Percentiles rank a stretch among this genome's conserved stretches.
phyloP scores from a whole-genome alignment of 2,888 invertebrate genomes.

The Morpho helenor region DNA sequence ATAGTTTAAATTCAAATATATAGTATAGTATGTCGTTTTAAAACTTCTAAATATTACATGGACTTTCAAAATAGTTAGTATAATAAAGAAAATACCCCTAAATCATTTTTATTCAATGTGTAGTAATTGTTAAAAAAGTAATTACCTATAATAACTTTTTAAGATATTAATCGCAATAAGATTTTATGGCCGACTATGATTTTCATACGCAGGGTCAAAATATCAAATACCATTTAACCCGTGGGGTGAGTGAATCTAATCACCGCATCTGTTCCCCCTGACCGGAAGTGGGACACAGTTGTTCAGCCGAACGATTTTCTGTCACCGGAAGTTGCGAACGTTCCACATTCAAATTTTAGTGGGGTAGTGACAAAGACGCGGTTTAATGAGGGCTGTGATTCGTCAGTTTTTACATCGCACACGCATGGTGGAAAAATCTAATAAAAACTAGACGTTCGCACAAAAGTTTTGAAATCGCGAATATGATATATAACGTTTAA shows the following conservation, averaged over 20 bases:
- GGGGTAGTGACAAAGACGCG: conserved; percentile 61
- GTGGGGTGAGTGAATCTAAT: conserved; percentile 67
- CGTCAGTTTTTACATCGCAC: conserved; percentile 22
- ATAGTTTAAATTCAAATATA: no score
- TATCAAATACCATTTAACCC: conserved; percentile 62
- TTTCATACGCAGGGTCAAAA: conserved; percentile 31
- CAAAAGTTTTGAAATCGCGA: no score
- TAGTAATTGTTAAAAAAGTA: background rate
- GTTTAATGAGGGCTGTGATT: conserved; percentile 47
- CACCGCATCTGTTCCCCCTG: conserved; percentile 74
- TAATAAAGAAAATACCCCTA: no score
- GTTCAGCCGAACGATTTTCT: conserved; percentile 74
- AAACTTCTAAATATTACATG: no score
- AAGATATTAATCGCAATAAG: background rate
- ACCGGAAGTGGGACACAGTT: conserved; percentile 76
- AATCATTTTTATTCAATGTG: no score
- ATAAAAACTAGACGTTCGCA: background rate
- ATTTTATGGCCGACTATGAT: background rate
- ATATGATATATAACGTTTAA: no score
- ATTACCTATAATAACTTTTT: background rate
- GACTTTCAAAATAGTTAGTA: no score
- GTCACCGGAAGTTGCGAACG: conserved; percentile 74
- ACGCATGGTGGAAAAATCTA: conserved; percentile 2
- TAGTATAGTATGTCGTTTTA: no score
- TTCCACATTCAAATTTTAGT: conserved; percentile 75